These are phyloP conservation scores for Rousettus madagascariensis DNA, from an alignment of 2,797 vertebrate species.

Conservation along the genomic window DNA sequence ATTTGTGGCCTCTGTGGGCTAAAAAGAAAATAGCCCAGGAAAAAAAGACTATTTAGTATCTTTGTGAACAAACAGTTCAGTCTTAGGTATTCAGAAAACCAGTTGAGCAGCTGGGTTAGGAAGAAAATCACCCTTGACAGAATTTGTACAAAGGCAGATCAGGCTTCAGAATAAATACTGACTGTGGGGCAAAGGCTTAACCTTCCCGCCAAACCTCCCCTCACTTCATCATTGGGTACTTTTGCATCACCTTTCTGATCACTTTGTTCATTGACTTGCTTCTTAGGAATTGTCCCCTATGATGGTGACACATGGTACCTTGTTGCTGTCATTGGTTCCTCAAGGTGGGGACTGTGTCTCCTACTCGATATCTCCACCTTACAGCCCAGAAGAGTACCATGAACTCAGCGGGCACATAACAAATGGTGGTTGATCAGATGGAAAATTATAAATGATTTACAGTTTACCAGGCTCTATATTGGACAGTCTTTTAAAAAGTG, in stretches of 20 bases:
- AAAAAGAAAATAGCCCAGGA: constrained; percentile 2
- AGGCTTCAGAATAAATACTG: background rate
- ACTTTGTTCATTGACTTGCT: constrained; percentile 5
- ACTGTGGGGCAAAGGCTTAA: background rate
- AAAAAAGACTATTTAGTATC: constrained; percentile 35
- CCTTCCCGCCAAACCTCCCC: background rate
- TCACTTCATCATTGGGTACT: background rate
- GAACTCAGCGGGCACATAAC: background rate
- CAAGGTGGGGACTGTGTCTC: background rate
- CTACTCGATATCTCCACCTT: background rate
- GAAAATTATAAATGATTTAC: background rate
- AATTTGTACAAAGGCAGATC: background rate
- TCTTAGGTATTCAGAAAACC: constrained; percentile 10
- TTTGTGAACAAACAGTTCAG: constrained; percentile 48
- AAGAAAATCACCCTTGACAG: background rate
- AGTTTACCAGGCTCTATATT: background rate
- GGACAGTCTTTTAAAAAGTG: background rate
- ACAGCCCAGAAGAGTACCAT: background rate
- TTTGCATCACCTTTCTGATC: background rate
- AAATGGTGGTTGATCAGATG: background rate
- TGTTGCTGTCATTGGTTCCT: background rate
- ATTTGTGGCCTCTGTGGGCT: constrained; percentile 47
- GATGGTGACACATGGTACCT: background rate
- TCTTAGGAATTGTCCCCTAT: background rate
- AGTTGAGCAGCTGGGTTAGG: background rate